These are phyloP conservation scores for Andrena cerasifolii DNA, from an alignment of 1,140 invertebrate species.

Conservation along the genomic window DNA sequence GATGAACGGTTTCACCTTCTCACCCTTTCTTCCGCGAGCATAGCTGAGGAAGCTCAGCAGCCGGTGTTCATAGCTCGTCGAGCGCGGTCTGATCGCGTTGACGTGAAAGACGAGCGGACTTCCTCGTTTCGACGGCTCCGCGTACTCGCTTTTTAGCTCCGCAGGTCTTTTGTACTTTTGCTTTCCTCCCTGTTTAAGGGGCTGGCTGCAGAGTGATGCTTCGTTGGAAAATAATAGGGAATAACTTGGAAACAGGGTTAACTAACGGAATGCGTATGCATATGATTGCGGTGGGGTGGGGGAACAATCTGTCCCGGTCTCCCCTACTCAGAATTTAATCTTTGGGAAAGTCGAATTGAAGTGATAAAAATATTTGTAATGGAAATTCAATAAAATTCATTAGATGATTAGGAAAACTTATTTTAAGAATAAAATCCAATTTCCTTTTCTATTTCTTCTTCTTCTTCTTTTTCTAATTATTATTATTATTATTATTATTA, in stretches of 20 bases:
- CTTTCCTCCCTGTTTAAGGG: background rate
- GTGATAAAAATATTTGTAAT: too few relatives aligned
- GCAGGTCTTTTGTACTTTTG: background rate
- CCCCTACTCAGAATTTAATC: too few relatives aligned
- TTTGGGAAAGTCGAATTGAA: too few relatives aligned
- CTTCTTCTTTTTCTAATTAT: too few relatives aligned
- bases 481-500: too few relatives aligned
- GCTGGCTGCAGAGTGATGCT: background rate
- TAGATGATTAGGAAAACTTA: too few relatives aligned
- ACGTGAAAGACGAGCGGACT: constrained; percentile 7
- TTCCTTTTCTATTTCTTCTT: too few relatives aligned
- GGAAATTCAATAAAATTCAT: too few relatives aligned
- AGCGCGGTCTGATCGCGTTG: constrained; percentile 17
- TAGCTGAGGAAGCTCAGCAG: constrained; percentile 3
- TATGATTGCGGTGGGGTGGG: too few relatives aligned
- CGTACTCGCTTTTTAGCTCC: background rate
- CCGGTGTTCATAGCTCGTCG: constrained; percentile 13
- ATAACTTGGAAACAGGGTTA: background rate
- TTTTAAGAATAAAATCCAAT: too few relatives aligned
- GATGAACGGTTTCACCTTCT: constrained; percentile 1
- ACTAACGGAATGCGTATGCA: too few relatives aligned
- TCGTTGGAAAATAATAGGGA: background rate
- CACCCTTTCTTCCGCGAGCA: constrained; percentile 1
- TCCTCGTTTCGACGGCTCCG: constrained; percentile 7
- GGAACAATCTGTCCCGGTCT: too few relatives aligned